Conservation (phyloP, 2,113 vertebrate species). For the Piprites chloris region DNA sequence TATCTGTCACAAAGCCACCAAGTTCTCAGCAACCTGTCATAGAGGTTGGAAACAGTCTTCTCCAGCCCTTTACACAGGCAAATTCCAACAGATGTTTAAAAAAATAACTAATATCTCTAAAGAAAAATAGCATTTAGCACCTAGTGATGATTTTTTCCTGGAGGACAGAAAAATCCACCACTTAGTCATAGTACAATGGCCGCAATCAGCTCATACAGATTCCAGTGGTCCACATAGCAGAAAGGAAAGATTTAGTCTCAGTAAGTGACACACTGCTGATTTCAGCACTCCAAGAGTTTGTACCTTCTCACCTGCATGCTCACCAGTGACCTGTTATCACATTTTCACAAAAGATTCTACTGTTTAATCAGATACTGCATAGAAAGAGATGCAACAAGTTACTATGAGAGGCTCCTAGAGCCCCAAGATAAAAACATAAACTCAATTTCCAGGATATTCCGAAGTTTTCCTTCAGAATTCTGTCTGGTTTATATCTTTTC, state of each 20-base stretch:
- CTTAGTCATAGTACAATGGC: neutral
- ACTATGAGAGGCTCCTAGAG: neutral
- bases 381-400: neutral
- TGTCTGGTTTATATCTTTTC: neutral
- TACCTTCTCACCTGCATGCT: slow-evolving; percentile 6
- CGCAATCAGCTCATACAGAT: slow-evolving; percentile 6
- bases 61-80: neutral
- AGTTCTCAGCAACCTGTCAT: neutral
- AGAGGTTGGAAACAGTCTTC: neutral
- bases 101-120: neutral
- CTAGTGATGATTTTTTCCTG: neutral
- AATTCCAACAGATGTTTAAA: neutral
- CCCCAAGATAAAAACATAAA: neutral
- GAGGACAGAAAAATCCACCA: neutral
- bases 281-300: neutral
- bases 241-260: neutral
- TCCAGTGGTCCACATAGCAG: neutral
- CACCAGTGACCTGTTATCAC: neutral
- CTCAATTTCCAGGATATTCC: neutral
- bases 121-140: neutral
- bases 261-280: neutral
- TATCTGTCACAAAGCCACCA: neutral
- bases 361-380: neutral
- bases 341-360: neutral
- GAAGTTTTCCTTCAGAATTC: neutral